Evolutionary conservation across 2,888 invertebrate species (phyloP).

Genomic region (Noctua janthina): DNA sequence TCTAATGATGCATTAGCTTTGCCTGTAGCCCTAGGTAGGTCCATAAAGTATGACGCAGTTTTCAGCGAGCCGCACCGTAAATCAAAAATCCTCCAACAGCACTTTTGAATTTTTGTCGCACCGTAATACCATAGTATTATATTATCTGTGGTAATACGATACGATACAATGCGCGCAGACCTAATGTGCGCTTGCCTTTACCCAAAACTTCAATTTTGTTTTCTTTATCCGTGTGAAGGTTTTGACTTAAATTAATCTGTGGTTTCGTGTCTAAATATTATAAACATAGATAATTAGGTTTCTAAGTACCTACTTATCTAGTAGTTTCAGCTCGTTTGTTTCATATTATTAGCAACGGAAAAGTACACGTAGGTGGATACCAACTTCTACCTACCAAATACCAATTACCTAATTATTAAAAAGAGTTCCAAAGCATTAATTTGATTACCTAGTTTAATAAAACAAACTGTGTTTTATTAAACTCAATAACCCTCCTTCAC

Average conservation of each 20-base stretch:
- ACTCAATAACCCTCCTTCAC: slow-evolving; percentile 82
- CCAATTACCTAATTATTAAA: slow-evolving; percentile 61
- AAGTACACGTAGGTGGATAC: not conserved
- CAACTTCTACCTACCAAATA: not conserved
- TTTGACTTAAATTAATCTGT: too few species aligned
- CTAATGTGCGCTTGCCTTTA: not conserved
- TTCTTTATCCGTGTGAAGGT: not conserved
- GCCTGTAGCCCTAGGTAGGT: too few species aligned
- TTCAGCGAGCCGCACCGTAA: too few species aligned
- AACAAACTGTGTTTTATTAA: slow-evolving; percentile 83
- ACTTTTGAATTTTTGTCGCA: too few species aligned
- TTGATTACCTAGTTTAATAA: slow-evolving; percentile 75
- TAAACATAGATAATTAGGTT: not conserved
- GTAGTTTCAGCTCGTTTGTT: not conserved
- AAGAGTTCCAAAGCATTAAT: slow-evolving; percentile 80
- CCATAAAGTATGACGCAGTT: too few species aligned
- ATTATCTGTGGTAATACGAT: not conserved
- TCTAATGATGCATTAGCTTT: too few species aligned
- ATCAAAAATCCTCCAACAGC: too few species aligned
- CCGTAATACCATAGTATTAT: too few species aligned
- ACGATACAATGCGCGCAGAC: not conserved
- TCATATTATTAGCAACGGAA: not conserved
- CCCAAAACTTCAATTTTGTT: not conserved
- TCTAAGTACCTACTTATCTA: not conserved
- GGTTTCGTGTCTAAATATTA: not conserved